These are phyloP conservation scores for Papilio gigon DNA, from an alignment of 2,888 invertebrate species.

Conservation along the genomic window DNA sequence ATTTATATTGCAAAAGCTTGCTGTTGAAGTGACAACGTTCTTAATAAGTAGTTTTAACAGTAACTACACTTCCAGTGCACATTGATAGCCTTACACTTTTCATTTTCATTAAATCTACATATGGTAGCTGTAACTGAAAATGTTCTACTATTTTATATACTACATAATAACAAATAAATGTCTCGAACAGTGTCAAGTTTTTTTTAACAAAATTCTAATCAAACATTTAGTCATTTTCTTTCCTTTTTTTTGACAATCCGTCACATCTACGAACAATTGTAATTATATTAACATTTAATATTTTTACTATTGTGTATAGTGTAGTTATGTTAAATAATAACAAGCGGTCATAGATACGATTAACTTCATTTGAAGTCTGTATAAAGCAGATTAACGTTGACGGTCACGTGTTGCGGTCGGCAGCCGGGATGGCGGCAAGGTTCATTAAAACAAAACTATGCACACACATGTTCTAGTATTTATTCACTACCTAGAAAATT, in stretches of 20 bases:
- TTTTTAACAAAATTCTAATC: too few relatives aligned
- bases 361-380: conserved; percentile 20
- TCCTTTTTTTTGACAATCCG: too few relatives aligned
- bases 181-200: too few relatives aligned
- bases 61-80: neutral
- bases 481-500: neutral
- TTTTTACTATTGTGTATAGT: neutral
- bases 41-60: neutral
- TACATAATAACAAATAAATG: too few relatives aligned
- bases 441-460: conserved; percentile 13
- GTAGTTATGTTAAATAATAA: neutral
- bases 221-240: too few relatives aligned
- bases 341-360: conserved; percentile 26
- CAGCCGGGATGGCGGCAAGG: neutral
- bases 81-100: too few relatives aligned
- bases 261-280: too few relatives aligned
- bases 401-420: conserved; percentile 18
- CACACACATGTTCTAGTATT: neutral
- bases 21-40: neutral
- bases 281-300: neutral
- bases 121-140: too few relatives aligned
- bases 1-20: conserved; percentile 35
- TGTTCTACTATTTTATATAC: too few relatives aligned
- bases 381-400: conserved; percentile 18
- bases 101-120: too few relatives aligned